These are phyloP conservation scores for Gobio gobio DNA, from an alignment of 2,113 vertebrate species.

Conservation along the genomic window DNA sequence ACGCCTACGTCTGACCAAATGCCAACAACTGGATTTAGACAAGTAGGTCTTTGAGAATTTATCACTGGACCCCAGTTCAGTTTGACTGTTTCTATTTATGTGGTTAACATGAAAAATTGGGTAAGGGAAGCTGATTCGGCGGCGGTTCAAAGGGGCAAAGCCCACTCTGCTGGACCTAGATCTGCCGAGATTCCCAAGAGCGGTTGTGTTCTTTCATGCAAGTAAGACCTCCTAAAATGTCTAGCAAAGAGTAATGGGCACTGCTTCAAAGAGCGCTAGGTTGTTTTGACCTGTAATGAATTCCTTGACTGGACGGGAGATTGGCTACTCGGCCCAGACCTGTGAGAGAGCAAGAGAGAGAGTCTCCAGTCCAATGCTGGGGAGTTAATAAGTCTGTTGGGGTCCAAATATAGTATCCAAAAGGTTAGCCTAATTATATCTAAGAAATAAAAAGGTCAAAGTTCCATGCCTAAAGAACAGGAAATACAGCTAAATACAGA, in stretches of 20 bases:
- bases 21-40: constrained; percentile 3
- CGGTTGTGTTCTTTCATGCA: constrained; percentile 31
- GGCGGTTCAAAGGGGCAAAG: constrained; percentile 17
- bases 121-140: neutral
- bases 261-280: constrained; percentile 54
- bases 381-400: constrained; percentile 74
- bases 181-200: constrained; percentile 32
- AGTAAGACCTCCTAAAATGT: constrained; percentile 49
- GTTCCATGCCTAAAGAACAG: constrained; percentile 70
- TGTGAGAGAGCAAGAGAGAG: constrained; percentile 17
- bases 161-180: constrained; percentile 26
- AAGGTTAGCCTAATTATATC: constrained; percentile 82
- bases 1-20: neutral
- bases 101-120: constrained; percentile 39
- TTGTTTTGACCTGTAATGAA: constrained; percentile 72
- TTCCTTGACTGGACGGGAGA: constrained; percentile 62
- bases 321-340: constrained; percentile 61
- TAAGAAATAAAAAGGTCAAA: constrained; percentile 80
- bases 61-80: neutral
- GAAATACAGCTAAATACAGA: constrained; percentile 63
- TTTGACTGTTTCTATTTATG: constrained; percentile 34
- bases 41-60: constrained; percentile 24
- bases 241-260: constrained; percentile 53
- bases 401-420: constrained; percentile 70
- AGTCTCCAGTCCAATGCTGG: constrained; percentile 63